Base-by-base conservation (phyloP, 2,888 invertebrate species). In the Scaptomyza caliginosa region DNA sequence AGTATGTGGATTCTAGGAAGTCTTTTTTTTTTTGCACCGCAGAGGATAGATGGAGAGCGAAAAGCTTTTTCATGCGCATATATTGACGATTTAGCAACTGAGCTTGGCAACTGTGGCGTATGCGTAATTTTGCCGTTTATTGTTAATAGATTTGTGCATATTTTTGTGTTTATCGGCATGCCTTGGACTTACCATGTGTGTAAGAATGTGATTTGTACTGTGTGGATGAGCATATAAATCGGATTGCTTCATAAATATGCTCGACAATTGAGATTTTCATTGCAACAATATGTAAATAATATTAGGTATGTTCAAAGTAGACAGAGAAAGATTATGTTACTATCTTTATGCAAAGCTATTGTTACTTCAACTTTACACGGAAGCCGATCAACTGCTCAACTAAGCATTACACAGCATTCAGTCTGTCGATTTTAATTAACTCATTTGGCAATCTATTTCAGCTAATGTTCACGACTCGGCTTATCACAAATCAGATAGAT, bases 41-140 rank as follows among this genome's bases (percentile, higher is more conserved):
- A n/a, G n/a, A n/a, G n/a, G n/a, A n/a, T n/a, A n/a, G 17, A 26
- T n/a, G 11, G 1, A 16, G 2, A 7, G 16, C 8, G 1, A 8
- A 48, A 26, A 40, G 24, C 50, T 24, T 42, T 46, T 26, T 16
- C 8, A 34, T 56, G 58, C 40, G 46, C 51, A 74, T 74, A 74
- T 70, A 69, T 74, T 67, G 46, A 50, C 57, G 56, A 54, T 55
- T 64, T 51, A 43, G 45, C 60, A 52, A 74, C 58, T 42, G 23
- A 26, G 32, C 28, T 39, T 45, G 57, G 32, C 46, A 46, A 19
- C 66, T 46, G 58, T 39, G 76, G 52, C 74, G 79, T 71, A 76
- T 82, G 60, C 60, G 74, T 68, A 60, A 82, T 76, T 66, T 78
- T 74, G 19, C 10, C 55, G 42, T 59, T 46, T 43, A 54, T 49